phyloP scores from a whole-genome alignment of 2,888 invertebrate genomes.

The Reticulitermes lucifugus region DNA sequence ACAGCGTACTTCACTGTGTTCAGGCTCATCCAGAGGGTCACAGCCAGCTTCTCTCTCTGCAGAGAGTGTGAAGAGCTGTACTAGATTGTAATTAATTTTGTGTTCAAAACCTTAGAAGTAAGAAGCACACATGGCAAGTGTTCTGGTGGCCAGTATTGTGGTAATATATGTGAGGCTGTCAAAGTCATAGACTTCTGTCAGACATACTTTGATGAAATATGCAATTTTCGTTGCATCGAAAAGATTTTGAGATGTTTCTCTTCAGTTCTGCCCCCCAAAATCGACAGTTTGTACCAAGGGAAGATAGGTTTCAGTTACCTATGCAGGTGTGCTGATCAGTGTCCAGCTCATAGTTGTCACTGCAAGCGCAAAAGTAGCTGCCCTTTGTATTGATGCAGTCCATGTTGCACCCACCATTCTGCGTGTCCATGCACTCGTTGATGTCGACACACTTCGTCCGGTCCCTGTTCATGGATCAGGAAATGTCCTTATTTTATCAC shows the following conservation, averaged over 20 bases:
- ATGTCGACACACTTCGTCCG: conserved; percentile 57
- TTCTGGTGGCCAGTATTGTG: too few species aligned
- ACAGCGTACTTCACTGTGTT: conserved; percentile 59
- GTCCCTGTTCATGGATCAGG: conserved; percentile 51
- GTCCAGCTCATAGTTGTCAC: conserved; percentile 60
- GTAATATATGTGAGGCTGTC: too few species aligned
- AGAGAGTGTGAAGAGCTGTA: too few species aligned
- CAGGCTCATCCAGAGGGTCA: background rate
- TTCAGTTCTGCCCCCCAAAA: too few species aligned
- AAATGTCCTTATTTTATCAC: too few species aligned
- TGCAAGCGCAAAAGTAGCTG: conserved; percentile 58
- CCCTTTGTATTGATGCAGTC: conserved; percentile 61
- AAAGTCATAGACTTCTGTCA: too few species aligned
- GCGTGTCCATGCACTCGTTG: conserved; percentile 60
- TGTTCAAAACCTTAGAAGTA: too few species aligned
- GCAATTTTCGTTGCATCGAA: too few species aligned
- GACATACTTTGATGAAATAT: too few species aligned
- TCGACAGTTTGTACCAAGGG: background rate
- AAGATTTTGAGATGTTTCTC: too few species aligned
- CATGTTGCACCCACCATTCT: conserved; percentile 59
- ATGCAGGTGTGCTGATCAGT: conserved; percentile 61
- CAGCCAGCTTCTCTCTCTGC: background rate
- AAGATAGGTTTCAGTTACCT: conserved; percentile 11
- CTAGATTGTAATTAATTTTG: too few species aligned
- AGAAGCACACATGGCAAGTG: too few species aligned